Percentiles rank a stretch among this genome's conserved stretches.
Evolutionary conservation across 2,113 vertebrate species (phyloP).

Genomic region (Hypomesus transpacificus): DNA sequence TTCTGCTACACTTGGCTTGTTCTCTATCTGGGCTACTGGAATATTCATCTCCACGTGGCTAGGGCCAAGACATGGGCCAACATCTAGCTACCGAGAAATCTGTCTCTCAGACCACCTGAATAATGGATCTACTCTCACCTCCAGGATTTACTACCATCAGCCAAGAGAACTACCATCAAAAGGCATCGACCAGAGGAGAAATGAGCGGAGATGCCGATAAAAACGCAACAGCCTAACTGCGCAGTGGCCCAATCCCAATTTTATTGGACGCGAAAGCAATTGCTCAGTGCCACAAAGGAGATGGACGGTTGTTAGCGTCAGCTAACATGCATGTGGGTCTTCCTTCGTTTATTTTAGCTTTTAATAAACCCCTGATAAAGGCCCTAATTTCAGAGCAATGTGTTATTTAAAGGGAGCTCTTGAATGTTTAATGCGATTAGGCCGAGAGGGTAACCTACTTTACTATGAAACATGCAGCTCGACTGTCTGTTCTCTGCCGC

Average conservation of each 20-base stretch:
- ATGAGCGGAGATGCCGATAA: background rate
- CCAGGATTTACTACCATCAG: background rate
- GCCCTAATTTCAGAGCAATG: conserved; percentile 27
- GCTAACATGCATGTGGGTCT: background rate
- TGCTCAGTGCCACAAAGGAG: background rate
- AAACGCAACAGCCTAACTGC: background rate
- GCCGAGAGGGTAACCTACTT: conserved; percentile 55
- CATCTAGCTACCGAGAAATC: background rate
- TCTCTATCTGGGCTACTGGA: conserved; percentile 10
- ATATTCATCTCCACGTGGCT: conserved; percentile 15
- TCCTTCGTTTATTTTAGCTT: conserved; percentile 4
- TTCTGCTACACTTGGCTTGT: conserved; percentile 24
- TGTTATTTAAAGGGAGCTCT: conserved; percentile 51
- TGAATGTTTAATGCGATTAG: conserved; percentile 61
- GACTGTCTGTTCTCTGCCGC: conserved; percentile 8
- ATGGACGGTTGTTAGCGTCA: background rate
- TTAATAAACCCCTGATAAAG: conserved; percentile 28
- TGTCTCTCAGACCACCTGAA: background rate
- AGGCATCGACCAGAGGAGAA: background rate
- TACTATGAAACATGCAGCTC: conserved; percentile 12
- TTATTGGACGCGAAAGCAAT: background rate
- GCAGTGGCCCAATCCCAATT: background rate
- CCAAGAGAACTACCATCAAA: conserved; percentile 11
- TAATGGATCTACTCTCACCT: conserved; percentile 15
- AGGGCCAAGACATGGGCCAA: background rate